Conservation (phyloP, 2,888 invertebrate genomes). For the Psylliodes chrysocephalus region DNA sequence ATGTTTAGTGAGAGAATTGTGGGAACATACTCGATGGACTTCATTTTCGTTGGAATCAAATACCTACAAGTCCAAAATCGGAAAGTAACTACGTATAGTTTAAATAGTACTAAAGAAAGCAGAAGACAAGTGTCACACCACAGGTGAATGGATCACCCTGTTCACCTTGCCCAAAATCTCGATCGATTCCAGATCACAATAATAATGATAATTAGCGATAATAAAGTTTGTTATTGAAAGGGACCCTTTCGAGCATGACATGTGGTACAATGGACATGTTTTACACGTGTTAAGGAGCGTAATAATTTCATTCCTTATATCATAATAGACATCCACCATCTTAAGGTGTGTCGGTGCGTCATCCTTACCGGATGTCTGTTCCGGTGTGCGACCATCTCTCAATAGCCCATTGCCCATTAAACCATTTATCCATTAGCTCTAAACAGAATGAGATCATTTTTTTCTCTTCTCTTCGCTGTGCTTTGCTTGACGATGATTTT, state of each 20-base stretch:
- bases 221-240: conserved; percentile 1
- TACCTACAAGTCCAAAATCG: no score
- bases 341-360: conserved; percentile 50
- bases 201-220: not conserved
- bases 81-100: no score
- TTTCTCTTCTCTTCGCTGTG: no score
- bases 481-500: not conserved
- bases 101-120: not conserved
- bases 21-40: no score
- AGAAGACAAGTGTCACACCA: not conserved
- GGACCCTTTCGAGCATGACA: not conserved
- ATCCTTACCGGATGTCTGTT: conserved; percentile 61
- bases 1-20: no score
- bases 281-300: conserved; percentile 9
- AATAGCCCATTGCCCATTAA: conserved; percentile 55
- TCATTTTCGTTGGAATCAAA: no score
- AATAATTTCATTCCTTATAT: conserved; percentile 1
- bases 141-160: conserved; percentile 6
- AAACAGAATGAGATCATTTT: conserved; percentile 4
- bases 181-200: not conserved
- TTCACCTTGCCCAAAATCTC: not conserved
- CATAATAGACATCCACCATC: conserved; percentile 21
- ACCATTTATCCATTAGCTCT: not conserved
- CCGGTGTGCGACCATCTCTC: conserved; percentile 59
- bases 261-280: not conserved